These are phyloP conservation scores for Paramormyrops kingsleyae DNA, from an alignment of 2,113 vertebrate genomes.

Conservation along the genomic window DNA sequence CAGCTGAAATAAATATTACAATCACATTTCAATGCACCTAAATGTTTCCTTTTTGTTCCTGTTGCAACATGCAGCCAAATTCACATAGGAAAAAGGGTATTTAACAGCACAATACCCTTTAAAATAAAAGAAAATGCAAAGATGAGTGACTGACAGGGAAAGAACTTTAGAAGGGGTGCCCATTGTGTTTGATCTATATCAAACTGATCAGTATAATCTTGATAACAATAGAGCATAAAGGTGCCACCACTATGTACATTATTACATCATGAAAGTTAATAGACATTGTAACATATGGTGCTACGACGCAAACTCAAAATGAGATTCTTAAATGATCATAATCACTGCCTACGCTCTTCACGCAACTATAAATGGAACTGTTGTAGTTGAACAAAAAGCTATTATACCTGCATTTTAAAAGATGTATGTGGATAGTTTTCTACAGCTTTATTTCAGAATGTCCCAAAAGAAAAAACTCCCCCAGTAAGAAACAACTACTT, in stretches of 20 bases:
- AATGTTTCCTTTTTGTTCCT: background rate
- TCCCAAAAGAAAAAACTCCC: background rate
- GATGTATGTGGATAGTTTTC: background rate
- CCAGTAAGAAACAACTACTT: background rate
- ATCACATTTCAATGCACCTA: background rate
- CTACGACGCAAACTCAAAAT: background rate
- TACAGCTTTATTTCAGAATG: background rate
- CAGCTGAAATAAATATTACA: background rate
- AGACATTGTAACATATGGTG: background rate
- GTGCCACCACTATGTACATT: background rate
- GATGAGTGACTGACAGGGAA: background rate
- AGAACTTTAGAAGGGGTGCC: background rate
- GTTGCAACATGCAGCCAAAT: background rate
- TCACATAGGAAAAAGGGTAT: background rate
- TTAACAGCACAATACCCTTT: background rate
- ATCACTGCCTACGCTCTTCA: background rate
- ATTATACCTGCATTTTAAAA: background rate
- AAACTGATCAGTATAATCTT: constrained; percentile 9
- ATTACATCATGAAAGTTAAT: background rate
- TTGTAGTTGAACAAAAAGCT: background rate
- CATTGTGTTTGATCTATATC: background rate
- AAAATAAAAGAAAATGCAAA: background rate
- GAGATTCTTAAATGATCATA: background rate
- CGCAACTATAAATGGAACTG: background rate
- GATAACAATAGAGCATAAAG: background rate